These are phyloP conservation scores for Gallinago solitaria DNA, from an alignment of 2,797 vertebrate species.

Conservation along the genomic window DNA sequence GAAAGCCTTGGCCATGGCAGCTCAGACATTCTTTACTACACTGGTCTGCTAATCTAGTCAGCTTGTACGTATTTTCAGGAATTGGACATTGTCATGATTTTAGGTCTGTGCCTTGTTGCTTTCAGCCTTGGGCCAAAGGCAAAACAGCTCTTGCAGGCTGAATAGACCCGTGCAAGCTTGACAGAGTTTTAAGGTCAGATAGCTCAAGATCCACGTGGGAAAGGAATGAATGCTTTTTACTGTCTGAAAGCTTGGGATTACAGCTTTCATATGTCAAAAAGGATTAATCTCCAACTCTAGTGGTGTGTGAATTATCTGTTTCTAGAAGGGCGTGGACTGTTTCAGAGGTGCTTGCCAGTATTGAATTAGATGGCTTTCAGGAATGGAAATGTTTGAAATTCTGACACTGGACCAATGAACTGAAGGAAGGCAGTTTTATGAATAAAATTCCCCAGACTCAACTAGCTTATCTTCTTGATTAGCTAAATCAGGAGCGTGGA, in stretches of 20 bases:
- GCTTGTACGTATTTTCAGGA: not conserved
- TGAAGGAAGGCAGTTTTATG: not conserved
- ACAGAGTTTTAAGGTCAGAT: not conserved
- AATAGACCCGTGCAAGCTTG: not conserved
- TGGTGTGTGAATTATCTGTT: not conserved
- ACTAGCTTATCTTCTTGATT: not conserved
- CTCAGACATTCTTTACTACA: not conserved
- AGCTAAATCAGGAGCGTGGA: not conserved
- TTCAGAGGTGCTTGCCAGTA: not conserved
- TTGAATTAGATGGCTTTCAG: not conserved
- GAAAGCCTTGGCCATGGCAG: not conserved
- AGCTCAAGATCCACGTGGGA: not conserved
- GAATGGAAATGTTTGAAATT: not conserved
- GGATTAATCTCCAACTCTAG: not conserved
- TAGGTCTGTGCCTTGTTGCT: not conserved
- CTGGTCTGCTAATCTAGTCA: not conserved
- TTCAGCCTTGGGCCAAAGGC: not conserved
- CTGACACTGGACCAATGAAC: not conserved
- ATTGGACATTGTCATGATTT: not conserved
- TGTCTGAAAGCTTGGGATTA: not conserved
- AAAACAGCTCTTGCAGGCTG: not conserved
- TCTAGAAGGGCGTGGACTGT: not conserved
- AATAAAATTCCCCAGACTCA: not conserved
- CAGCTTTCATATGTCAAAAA: constrained; percentile 15
- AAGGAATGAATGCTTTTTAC: not conserved